Evolutionary conservation across 2,888 invertebrate genomes (phyloP).

Genomic region (Cosmia pyralina): DNA sequence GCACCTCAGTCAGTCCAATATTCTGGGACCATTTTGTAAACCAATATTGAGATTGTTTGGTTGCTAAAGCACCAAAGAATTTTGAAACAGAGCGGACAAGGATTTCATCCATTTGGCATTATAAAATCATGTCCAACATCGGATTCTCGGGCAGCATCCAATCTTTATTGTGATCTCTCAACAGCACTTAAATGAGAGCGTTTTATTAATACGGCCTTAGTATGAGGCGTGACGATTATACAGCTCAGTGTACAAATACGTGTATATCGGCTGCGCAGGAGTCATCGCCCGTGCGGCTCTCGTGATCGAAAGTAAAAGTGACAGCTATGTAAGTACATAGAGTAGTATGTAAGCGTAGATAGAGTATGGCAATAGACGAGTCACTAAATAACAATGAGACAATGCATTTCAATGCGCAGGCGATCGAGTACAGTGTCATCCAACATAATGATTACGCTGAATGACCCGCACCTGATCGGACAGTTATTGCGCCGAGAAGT

Average conservation of each 20-base stretch:
- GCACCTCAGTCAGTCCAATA: background rate
- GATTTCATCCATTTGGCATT: background rate
- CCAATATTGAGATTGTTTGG: background rate
- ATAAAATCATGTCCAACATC: background rate
- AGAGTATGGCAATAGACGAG: background rate
- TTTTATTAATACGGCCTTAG: slow-evolving; percentile 27
- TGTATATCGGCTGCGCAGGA: slow-evolving; percentile 52
- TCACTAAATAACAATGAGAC: background rate
- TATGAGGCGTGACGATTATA: slow-evolving; percentile 38
- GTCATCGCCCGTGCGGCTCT: slow-evolving; percentile 62
- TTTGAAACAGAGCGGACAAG: background rate
- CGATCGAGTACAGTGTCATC: too few species aligned
- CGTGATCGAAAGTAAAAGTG: slow-evolving; percentile 69
- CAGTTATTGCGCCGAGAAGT: too few species aligned
- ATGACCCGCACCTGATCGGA: too few species aligned
- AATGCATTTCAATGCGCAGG: background rate
- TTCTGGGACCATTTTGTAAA: background rate
- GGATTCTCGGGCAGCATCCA: background rate
- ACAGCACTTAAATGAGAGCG: slow-evolving; percentile 16
- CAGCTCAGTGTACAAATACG: slow-evolving; percentile 37
- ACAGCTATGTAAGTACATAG: slow-evolving; percentile 44
- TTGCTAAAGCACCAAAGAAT: background rate
- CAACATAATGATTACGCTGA: too few species aligned
- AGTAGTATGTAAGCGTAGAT: slow-evolving; percentile 6
- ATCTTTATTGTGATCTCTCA: slow-evolving; percentile 13